Evolutionary conservation across 1,140 invertebrate genomes (phyloP).

Genomic region (Campoletis sonorensis): DNA sequence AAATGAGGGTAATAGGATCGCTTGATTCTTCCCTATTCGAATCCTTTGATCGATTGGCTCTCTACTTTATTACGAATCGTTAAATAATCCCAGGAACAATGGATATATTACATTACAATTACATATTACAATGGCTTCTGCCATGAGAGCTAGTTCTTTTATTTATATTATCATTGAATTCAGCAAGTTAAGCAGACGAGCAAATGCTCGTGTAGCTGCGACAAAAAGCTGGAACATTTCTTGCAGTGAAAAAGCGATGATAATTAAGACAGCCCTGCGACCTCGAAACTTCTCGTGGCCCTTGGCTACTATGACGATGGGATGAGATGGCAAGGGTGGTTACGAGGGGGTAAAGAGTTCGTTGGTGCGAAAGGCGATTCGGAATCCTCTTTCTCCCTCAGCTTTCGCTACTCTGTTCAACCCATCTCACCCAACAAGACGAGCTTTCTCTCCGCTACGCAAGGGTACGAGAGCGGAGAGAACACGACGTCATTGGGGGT

Average conservation of each 20-base stretch:
- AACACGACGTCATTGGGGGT: slow-evolving; percentile 22
- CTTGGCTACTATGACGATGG: slow-evolving; percentile 58
- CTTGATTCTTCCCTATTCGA: not conserved
- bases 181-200: not conserved
- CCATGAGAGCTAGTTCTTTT: no score
- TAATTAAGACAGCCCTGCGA: slow-evolving; percentile 70
- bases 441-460: slow-evolving; percentile 35
- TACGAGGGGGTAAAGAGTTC: not conserved
- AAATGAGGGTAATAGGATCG: not conserved
- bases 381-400: slow-evolving; percentile 70
- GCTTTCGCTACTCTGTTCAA: slow-evolving; percentile 63
- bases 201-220: not conserved
- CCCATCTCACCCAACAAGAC: slow-evolving; percentile 53
- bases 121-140: no score
- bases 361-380: slow-evolving; percentile 59
- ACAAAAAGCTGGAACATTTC: slow-evolving; percentile 17
- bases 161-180: not conserved
- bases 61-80: no score
- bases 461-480: slow-evolving; percentile 6
- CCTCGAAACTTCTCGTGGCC: slow-evolving; percentile 69
- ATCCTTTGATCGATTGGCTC: not conserved
- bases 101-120: no score
- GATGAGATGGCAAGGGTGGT: not conserved
- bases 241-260: slow-evolving; percentile 57
- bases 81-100: no score